Evolutionary conservation across 2,113 vertebrate genomes (phyloP).

Genomic region (Agelaius phoeniceus): DNA sequence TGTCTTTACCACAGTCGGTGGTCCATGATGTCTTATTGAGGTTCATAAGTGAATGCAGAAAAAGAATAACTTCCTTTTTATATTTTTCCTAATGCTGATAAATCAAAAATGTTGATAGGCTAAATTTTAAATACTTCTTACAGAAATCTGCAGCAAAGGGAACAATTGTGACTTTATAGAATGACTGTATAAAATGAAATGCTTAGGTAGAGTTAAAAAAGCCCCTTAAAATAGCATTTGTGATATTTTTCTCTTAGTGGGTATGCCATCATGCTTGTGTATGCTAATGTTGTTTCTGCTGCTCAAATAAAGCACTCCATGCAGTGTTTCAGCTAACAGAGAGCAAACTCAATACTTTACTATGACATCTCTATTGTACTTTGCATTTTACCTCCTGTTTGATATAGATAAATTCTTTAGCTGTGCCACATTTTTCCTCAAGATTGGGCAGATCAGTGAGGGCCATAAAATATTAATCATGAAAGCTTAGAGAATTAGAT

Average conservation of each 20-base stretch:
- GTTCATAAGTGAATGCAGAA: background rate
- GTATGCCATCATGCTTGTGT: background rate
- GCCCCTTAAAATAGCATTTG: background rate
- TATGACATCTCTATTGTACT: slow-evolving; percentile 6
- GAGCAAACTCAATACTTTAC: slow-evolving; percentile 25
- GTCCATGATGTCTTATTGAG: background rate
- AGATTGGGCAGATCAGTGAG: slow-evolving; percentile 66
- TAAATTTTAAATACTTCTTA: background rate
- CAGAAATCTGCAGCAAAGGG: background rate
- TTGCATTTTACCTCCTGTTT: slow-evolving; percentile 40
- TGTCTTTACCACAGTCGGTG: background rate
- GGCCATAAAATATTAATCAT: slow-evolving; percentile 84
- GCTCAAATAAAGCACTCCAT: background rate
- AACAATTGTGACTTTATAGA: background rate
- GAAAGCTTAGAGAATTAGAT: slow-evolving; percentile 72
- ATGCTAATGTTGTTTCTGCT: background rate
- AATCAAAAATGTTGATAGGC: background rate
- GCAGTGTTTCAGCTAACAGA: background rate
- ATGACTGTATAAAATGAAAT: background rate
- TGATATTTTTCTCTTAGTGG: background rate
- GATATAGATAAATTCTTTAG: slow-evolving; percentile 59
- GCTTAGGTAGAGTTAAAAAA: background rate
- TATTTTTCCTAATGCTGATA: background rate
- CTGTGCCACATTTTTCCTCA: slow-evolving; percentile 73
- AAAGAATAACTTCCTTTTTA: background rate